Evolutionary conservation across 2,797 vertebrate species (phyloP), one percentile per base, ranked within the genome.

Genomic region (Alauda arvensis): DNA sequence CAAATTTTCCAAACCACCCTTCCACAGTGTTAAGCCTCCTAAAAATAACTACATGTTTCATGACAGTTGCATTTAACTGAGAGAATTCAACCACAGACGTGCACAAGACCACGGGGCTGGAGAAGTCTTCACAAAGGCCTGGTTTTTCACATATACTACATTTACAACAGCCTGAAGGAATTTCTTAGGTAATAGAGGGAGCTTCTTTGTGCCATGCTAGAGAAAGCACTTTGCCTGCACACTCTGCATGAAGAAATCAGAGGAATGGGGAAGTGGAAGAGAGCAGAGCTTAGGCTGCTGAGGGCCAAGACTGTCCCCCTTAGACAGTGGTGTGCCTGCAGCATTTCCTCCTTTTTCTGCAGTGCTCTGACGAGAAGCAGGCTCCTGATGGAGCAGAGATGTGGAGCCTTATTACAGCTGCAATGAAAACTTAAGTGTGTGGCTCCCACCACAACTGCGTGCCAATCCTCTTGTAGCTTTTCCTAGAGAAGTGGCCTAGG

Each of bases 61-160:
- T 1, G 8, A 75, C 24, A 16, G 17, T 19, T 77, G 21, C 26
- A 33, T 77, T 70, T 77, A 63, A 70, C 20, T 46, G 42, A 83
- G 46, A 59, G 10, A 72, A 29, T 83, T 80, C 18, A 77, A 20
- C 29, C 14, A 70, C 11, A 62, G 34, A 67, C 0, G 0, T 7
- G 45, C n/a, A 51, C 12, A 78, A 57, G 42, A 37, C 14, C 24
- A 53, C 0, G 0, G 20, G 18, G 29, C 19, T 75, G 17, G 1
- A 71, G 24, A 83, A 67, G 20, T 11, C 26, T 70, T 39, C n/a
- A 16, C 16, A 49, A 53, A 10, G 18, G 26, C 69, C 1, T n/a
- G n/a, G 3, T 18, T 67, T 51, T 12, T 23, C 40, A 49, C 5
- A 49, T 33, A 45, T 4, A 31, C 12, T 63, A 33, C 13, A 56